Evolutionary conservation across 2,888 invertebrate species (phyloP).

Genomic region (Helleia helle): DNA sequence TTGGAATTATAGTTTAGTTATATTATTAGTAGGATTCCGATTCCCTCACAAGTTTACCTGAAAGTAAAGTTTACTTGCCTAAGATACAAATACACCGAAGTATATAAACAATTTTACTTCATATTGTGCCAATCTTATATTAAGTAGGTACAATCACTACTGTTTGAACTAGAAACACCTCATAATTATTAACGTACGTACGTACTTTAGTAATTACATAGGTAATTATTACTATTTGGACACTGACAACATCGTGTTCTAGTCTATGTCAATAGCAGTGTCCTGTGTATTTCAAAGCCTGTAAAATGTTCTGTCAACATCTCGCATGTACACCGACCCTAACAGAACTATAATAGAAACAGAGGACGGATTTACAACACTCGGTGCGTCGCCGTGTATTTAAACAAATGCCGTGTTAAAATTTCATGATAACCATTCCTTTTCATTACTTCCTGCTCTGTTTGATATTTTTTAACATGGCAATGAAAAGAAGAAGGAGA

Average conservation of each 20-base stretch:
- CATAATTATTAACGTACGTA: no score
- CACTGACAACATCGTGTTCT: neutral
- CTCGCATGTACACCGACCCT: neutral
- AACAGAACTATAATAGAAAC: slow-evolving; percentile 36
- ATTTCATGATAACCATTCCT: slow-evolving; percentile 22
- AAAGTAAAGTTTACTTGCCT: no score
- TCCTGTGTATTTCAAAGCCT: neutral
- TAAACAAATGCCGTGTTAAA: slow-evolving; percentile 33
- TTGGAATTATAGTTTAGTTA: no score
- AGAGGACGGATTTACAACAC: slow-evolving; percentile 42
- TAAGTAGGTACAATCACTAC: no score
- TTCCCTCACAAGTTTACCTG: no score
- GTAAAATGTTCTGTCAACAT: neutral
- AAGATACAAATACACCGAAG: no score
- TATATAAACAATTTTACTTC: no score
- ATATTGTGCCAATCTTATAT: no score
- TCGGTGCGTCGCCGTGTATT: slow-evolving; percentile 33
- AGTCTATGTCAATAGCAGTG: neutral
- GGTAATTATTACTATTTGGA: no score
- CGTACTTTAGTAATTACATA: no score
- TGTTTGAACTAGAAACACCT: no score
- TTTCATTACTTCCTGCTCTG: slow-evolving; percentile 33
- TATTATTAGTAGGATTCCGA: no score
- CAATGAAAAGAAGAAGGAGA: neutral
- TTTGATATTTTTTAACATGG: slow-evolving; percentile 2